phyloP scores from a whole-genome alignment of 35 echinoderm and acorn worm species.

The Eucidaris tribuloides region DNA sequence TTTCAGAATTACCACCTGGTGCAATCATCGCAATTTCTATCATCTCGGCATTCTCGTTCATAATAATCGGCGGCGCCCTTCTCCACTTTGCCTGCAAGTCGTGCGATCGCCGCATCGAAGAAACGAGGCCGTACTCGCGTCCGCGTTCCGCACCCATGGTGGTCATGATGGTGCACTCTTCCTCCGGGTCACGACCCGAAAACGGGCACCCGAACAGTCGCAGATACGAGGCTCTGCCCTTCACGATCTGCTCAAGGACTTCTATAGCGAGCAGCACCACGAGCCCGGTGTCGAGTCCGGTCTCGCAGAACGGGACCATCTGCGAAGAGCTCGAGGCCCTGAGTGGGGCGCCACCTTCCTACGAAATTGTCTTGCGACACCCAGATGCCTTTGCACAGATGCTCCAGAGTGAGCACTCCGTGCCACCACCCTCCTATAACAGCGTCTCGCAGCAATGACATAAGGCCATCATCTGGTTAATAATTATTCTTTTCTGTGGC shows the following conservation, averaged over 20 bases:
- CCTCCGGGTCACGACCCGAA: neutral
- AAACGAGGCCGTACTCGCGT: neutral
- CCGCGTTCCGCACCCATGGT: slow-evolving; percentile 8
- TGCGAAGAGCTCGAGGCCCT: slow-evolving; percentile 26
- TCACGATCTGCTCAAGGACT: slow-evolving; percentile 26
- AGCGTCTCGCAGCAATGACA: slow-evolving; percentile 27
- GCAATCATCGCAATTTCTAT: slow-evolving; percentile 27
- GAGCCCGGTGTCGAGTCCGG: slow-evolving; percentile 4
- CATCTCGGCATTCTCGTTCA: slow-evolving; percentile 16
- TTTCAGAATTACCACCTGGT: neutral
- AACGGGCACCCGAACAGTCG: neutral
- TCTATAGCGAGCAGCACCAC: slow-evolving; percentile 19
- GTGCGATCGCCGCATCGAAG: slow-evolving; percentile 11
- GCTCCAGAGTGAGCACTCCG: neutral
- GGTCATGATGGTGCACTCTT: slow-evolving; percentile 18
- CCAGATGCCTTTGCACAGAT: slow-evolving; percentile 34
- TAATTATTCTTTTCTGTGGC: slow-evolving; percentile 3
- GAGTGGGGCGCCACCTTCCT: slow-evolving; percentile 7
- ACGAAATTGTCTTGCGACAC: slow-evolving; percentile 28
- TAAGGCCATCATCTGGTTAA: slow-evolving; percentile 28
- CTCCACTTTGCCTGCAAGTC: slow-evolving; percentile 25
- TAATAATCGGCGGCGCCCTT: slow-evolving; percentile 12
- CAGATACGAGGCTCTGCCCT: slow-evolving; percentile 8
- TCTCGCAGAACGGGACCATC: slow-evolving; percentile 16
- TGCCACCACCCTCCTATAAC: slow-evolving; percentile 12